Evolutionary conservation across 2,888 invertebrate species (phyloP).

Genomic region (Tetropium fuscum): DNA sequence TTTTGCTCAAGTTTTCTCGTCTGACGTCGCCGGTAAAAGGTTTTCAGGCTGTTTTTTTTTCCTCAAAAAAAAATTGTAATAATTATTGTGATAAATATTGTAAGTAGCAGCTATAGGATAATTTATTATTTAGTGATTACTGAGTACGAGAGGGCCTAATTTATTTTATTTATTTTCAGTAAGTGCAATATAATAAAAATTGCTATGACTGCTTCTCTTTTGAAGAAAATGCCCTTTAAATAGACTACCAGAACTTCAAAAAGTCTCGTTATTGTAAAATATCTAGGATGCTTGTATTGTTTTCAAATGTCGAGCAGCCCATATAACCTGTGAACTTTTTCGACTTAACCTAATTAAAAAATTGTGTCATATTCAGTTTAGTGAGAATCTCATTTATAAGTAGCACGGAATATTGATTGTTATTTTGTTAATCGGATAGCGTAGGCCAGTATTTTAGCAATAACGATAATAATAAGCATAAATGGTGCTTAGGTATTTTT

Average conservation of each 20-base stretch:
- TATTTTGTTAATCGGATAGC: slow-evolving; percentile 8
- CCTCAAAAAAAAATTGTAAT: slow-evolving; percentile 15
- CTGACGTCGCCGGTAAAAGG: slow-evolving; percentile 13
- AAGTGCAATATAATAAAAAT: slow-evolving; percentile 14
- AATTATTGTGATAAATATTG: slow-evolving; percentile 25
- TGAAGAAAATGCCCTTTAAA: slow-evolving; percentile 4
- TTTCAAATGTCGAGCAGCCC: too few species aligned
- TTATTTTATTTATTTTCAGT: slow-evolving; percentile 14
- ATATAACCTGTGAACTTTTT: too few species aligned
- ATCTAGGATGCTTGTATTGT: too few species aligned
- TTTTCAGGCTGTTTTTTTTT: slow-evolving; percentile 38
- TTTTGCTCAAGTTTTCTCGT: slow-evolving; percentile 29
- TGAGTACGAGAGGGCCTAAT: slow-evolving; percentile 21
- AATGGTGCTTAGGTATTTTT: slow-evolving; percentile 20
- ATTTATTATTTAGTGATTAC: slow-evolving; percentile 12
- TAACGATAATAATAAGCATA: slow-evolving; percentile 19
- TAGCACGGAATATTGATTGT: neutral
- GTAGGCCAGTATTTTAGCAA: slow-evolving; percentile 28
- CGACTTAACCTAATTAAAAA: too few species aligned
- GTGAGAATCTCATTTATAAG: slow-evolving; percentile 19
- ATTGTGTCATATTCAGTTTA: slow-evolving; percentile 17
- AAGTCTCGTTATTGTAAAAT: too few species aligned
- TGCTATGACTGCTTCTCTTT: slow-evolving; percentile 9
- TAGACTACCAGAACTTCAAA: too few species aligned
- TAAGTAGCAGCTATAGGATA: slow-evolving; percentile 20